Conservation (phyloP, 2,113 vertebrate genomes). For the Sinocyclocheilus anshuiensis region DNA sequence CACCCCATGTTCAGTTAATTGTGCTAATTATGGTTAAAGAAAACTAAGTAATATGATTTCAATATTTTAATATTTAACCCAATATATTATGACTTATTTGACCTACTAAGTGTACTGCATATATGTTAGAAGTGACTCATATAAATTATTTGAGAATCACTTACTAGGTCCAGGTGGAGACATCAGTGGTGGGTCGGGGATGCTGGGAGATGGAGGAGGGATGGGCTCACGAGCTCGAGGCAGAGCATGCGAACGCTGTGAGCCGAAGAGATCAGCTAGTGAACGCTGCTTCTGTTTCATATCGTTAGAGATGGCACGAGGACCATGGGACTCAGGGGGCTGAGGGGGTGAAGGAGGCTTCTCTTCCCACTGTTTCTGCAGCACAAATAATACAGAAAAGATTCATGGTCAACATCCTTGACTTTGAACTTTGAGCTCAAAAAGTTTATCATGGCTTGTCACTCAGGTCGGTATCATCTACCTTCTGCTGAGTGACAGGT, state of each 20-base stretch:
- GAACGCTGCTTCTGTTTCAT: conserved; percentile 85
- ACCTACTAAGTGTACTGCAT: too few species aligned
- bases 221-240: conserved; percentile 52
- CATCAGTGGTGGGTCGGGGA: conserved; percentile 65
- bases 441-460: neutral
- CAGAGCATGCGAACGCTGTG: conserved; percentile 34
- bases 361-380: conserved; percentile 65
- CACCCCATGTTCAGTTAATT: neutral
- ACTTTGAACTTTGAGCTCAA: neutral
- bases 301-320: conserved; percentile 69
- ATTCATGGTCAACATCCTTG: neutral
- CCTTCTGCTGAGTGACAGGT: conserved; percentile 57
- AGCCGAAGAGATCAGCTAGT: conserved; percentile 76
- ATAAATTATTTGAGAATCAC: conserved; percentile 2
- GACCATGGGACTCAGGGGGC: conserved; percentile 51
- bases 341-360: conserved; percentile 55
- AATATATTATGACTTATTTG: too few species aligned
- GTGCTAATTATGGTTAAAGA: neutral
- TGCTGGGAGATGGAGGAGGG: conserved; percentile 43
- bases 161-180: conserved; percentile 67
- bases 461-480: conserved; percentile 48
- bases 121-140: neutral
- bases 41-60: neutral
- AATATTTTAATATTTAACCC: neutral
- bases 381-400: neutral